phyloP scores from a whole-genome alignment of 2,797 vertebrate species.

The Sarcoramphus papa region DNA sequence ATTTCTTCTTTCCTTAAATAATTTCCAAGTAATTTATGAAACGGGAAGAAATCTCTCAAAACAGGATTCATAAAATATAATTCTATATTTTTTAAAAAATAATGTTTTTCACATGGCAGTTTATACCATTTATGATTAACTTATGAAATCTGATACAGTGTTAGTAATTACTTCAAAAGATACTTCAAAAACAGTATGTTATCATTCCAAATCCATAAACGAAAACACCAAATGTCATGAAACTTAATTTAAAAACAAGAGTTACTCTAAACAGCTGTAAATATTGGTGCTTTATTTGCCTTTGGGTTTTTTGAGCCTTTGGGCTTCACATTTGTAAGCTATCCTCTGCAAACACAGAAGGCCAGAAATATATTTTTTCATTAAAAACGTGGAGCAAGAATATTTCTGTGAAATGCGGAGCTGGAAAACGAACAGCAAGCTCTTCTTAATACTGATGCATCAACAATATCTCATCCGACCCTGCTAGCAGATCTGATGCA shows the following conservation, averaged over 20 bases:
- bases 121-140: background rate
- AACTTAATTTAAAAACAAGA: background rate
- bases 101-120: background rate
- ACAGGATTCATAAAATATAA: background rate
- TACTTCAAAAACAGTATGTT: background rate
- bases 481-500: background rate
- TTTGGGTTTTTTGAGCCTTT: background rate
- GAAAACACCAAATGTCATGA: background rate
- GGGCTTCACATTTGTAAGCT: background rate
- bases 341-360: background rate
- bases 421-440: background rate
- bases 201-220: background rate
- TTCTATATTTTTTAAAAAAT: background rate
- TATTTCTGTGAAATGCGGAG: background rate
- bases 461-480: background rate
- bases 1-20: background rate
- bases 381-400: background rate
- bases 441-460: background rate
- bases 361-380: background rate
- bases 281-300: background rate
- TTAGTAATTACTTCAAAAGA: background rate
- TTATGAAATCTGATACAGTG: background rate
- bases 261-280: background rate
- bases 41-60: background rate
- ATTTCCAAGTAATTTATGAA: background rate